Base-by-base conservation (phyloP, 1,140 invertebrate species). In the Cherax quadricarinatus region DNA sequence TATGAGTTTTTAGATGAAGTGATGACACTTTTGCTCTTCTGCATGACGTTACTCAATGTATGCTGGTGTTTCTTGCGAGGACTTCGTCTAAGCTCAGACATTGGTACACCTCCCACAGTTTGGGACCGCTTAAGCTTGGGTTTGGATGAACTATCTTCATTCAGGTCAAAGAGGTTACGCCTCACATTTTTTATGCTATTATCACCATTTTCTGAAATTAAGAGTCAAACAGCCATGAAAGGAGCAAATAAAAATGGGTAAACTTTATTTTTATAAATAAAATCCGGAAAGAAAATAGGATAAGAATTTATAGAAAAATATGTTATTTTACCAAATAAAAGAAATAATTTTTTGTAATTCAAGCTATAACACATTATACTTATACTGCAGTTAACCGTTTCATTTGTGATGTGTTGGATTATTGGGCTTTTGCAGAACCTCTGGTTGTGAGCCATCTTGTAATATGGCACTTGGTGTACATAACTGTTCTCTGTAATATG, bases 91-190 rank as follows among this genome's bases (percentile, higher is more conserved):
- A 81, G 57, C 10, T 70, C 57, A 10, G 87, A 24, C n/a, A 81
- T 79, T 2, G 87, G 60, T 5, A 66, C 79, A 16, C 57, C 51
- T 16, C 79, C 79, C 6, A 89, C 79, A 12, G 87, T 89, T 5
- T 82, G 78, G 18, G 57, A 89, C 30, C 87, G 75, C 62, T 82
- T 51, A 10, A 89, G 57, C 79, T 82, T 89, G 5, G 87, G 60
- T 70, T 89, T 89, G 10, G 78, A 24, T 51, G 41, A 10, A 14
- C 53, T 60, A 24, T 30, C 60, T 41, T 81, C 87, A 14, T 14
- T 62, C 57, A 81, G 30, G 60, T 79, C 89, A 70, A 91, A 91
- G 12, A 91, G 79, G 48, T 86, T 86, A 41, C 89, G 82, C 24
- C 89, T 41, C 24, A 86, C 89, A 30, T 62, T 91, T 49, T 79